phyloP scores from a whole-genome alignment of 1,140 invertebrate genomes.

The Cydia strobilella region DNA sequence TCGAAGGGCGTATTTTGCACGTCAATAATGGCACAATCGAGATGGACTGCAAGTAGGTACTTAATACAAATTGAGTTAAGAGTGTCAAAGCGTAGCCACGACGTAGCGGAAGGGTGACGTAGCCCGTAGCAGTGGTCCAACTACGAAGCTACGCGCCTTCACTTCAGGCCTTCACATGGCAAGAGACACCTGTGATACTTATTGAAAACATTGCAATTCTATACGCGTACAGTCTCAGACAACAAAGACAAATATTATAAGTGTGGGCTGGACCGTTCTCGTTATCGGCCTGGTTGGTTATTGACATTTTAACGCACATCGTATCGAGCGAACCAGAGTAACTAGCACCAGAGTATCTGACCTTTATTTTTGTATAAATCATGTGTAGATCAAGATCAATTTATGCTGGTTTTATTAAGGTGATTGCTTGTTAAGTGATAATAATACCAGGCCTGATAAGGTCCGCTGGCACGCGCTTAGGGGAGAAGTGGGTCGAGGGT shows the following conservation, averaged over 20 bases:
- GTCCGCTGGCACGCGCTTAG: conserved; percentile 49
- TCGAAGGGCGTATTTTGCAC: too few relatives aligned
- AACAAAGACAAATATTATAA: conserved; percentile 30
- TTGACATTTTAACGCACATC: background rate
- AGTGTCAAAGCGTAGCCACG: conserved; percentile 9
- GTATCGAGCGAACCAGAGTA: background rate
- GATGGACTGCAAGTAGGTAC: too few relatives aligned
- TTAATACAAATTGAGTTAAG: too few relatives aligned
- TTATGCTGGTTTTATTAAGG: conserved; percentile 35
- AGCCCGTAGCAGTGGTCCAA: background rate
- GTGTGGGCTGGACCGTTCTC: conserved; percentile 1
- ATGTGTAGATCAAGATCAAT: background rate
- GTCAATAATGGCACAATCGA: too few relatives aligned
- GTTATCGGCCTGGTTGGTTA: background rate
- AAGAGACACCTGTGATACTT: background rate
- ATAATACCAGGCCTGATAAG: conserved; percentile 51
- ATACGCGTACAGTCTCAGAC: conserved; percentile 19
- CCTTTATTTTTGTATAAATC: background rate
- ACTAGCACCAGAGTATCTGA: background rate
- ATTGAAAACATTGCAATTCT: conserved; percentile 3
- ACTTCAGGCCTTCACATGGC: background rate
- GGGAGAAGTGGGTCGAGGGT: conserved; percentile 71
- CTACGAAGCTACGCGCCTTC: conserved; percentile 16
- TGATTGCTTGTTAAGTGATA: conserved; percentile 43
- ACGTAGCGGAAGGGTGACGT: background rate